Evolutionary conservation across 2,113 vertebrate genomes (phyloP).

Genomic region (Bubalus kerabau): DNA sequence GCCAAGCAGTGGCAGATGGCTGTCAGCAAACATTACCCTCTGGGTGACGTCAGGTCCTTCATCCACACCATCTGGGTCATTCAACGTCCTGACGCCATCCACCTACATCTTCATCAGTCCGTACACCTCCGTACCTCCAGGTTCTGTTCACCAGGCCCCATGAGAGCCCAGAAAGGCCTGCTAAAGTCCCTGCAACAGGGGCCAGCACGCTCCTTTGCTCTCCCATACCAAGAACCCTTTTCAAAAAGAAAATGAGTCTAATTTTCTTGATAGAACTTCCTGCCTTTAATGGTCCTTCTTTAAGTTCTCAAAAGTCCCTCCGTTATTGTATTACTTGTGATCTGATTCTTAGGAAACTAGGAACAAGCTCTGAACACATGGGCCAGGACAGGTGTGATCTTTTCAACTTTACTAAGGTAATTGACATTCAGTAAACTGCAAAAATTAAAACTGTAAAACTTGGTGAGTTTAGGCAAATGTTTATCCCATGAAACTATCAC

Average conservation of each 20-base stretch:
- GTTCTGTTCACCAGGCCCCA: neutral
- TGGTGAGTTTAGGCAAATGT: neutral
- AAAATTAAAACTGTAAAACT: neutral
- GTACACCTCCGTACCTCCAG: neutral
- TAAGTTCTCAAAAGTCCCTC: neutral
- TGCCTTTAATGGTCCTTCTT: neutral
- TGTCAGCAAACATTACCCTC: neutral
- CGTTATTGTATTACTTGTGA: neutral
- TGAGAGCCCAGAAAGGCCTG: rapidly evolving
- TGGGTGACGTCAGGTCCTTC: neutral
- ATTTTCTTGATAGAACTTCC: neutral
- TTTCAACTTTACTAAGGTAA: neutral
- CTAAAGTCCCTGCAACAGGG: neutral
- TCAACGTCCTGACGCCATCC: neutral
- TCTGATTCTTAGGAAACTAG: neutral
- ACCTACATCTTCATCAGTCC: neutral
- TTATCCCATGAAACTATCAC: neutral
- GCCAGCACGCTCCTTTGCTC: rapidly evolving
- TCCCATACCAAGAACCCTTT: neutral
- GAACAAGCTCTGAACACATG: neutral
- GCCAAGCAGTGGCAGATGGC: neutral
- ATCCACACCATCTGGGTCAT: neutral
- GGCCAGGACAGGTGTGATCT: neutral
- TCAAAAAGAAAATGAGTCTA: neutral
- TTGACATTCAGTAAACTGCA: neutral